Conservation (phyloP, 2,888 invertebrate genomes). For the Brenthis daphne region DNA sequence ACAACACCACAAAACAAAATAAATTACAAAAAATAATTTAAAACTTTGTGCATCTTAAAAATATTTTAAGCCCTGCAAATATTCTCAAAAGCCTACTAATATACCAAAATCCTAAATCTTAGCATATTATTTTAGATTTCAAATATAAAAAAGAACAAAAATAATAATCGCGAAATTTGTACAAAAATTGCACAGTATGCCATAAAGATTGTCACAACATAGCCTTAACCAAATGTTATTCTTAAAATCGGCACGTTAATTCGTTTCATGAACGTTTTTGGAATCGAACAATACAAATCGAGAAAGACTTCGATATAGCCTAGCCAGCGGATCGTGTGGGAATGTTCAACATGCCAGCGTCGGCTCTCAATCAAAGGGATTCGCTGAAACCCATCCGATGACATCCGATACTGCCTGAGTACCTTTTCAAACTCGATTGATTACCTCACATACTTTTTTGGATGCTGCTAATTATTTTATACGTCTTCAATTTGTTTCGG, state of each 20-base stretch:
- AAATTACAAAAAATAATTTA: not conserved
- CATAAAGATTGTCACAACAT: constrained; percentile 31
- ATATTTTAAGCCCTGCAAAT: not conserved
- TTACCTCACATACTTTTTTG: constrained; percentile 47
- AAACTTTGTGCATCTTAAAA: not conserved
- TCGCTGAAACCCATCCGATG: constrained; percentile 67
- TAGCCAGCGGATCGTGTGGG: constrained; percentile 66
- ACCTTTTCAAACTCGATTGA: constrained; percentile 53
- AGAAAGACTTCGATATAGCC: constrained; percentile 45
- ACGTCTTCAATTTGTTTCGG: constrained; percentile 43
- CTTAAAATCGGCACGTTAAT: constrained; percentile 42
- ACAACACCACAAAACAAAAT: not conserved
- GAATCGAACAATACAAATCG: constrained; percentile 54
- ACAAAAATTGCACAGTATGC: constrained; percentile 4
- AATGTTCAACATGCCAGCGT: constrained; percentile 72
- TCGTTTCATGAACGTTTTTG: constrained; percentile 61
- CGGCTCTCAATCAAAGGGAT: constrained; percentile 71
- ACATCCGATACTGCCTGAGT: constrained; percentile 61
- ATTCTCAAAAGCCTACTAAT: no score
- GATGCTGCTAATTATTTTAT: constrained; percentile 38
- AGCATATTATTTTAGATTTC: not conserved
- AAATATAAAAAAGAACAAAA: not conserved
- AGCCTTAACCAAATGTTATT: constrained; percentile 34
- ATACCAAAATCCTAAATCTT: no score
- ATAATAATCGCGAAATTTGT: not conserved